phyloP scores from a whole-genome alignment of 2,113 vertebrate species.

The Equus przewalskii region DNA sequence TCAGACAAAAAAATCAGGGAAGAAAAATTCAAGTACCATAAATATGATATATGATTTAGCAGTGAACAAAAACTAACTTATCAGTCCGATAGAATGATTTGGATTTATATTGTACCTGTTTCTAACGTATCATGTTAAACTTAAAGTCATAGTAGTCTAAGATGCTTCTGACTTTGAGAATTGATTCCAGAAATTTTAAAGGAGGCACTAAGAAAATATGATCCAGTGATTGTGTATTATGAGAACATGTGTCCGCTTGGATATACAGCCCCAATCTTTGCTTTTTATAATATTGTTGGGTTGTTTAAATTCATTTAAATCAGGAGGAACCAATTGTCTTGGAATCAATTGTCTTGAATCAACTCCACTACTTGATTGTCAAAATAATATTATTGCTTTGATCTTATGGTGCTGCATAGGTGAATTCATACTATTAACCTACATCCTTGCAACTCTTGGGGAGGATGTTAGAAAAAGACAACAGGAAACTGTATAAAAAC shows the following conservation, averaged over 20 bases:
- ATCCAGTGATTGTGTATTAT: neutral
- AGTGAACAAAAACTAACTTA: constrained; percentile 46
- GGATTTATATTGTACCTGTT: neutral
- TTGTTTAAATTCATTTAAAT: neutral
- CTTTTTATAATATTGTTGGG: neutral
- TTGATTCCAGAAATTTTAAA: constrained; percentile 23
- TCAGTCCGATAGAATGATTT: neutral
- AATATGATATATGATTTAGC: neutral
- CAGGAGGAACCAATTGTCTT: neutral
- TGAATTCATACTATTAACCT: neutral
- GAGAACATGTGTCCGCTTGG: neutral
- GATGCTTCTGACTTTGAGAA: constrained; percentile 20
- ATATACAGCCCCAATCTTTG: neutral
- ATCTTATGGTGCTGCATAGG: neutral
- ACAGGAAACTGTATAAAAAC: neutral
- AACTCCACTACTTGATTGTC: neutral
- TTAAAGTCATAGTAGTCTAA: neutral
- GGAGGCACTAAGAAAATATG: neutral
- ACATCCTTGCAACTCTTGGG: neutral
- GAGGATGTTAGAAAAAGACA: neutral
- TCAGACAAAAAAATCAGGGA: constrained; percentile 1
- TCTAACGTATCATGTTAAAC: neutral
- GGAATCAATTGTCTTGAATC: neutral
- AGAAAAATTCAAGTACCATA: neutral
- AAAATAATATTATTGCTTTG: constrained; percentile 19